These are phyloP conservation scores for Crematogaster levior DNA, from an alignment of 2,888 invertebrate genomes.

Conservation along the genomic window DNA sequence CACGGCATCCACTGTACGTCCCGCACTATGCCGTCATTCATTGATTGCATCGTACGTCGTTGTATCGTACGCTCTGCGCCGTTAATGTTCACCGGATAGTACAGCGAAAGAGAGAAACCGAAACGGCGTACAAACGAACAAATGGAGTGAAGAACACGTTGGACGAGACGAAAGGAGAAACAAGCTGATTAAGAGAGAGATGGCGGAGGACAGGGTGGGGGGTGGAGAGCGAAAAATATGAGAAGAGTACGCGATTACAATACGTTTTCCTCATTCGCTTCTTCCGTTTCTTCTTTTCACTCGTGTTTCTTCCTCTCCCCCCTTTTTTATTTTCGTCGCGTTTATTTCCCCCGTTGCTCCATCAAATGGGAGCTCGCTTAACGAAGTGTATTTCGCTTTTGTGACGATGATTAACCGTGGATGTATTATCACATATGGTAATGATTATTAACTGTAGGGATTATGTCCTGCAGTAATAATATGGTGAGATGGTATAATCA, in stretches of 20 bases:
- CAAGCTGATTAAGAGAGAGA: conserved; percentile 13
- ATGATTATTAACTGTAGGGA: conserved; percentile 1
- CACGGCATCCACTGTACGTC: conserved; percentile 80
- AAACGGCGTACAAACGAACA: conserved; percentile 17
- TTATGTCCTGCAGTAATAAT: background rate
- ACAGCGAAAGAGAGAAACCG: conserved; percentile 41
- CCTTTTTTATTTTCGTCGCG: background rate
- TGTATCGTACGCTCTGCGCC: conserved; percentile 72
- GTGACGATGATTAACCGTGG: conserved; percentile 4
- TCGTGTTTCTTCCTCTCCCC: background rate
- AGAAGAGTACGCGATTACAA: conserved; percentile 46
- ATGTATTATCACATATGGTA: conserved; percentile 12
- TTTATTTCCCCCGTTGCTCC: background rate
- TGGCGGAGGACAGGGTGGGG: conserved; percentile 32
- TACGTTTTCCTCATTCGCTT: background rate
- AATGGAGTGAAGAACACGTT: conserved; percentile 7
- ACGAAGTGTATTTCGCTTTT: conserved; percentile 9
- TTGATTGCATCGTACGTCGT: conserved; percentile 80
- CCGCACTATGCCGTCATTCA: conserved; percentile 78
- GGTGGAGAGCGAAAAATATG: conserved; percentile 58
- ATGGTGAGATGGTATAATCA: background rate
- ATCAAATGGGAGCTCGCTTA: conserved; percentile 18
- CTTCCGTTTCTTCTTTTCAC: background rate
- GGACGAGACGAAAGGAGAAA: conserved; percentile 56
- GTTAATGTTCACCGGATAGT: conserved; percentile 69